phyloP scores from a whole-genome alignment of 2,888 invertebrate genomes.

The Laspeyria flexula region DNA sequence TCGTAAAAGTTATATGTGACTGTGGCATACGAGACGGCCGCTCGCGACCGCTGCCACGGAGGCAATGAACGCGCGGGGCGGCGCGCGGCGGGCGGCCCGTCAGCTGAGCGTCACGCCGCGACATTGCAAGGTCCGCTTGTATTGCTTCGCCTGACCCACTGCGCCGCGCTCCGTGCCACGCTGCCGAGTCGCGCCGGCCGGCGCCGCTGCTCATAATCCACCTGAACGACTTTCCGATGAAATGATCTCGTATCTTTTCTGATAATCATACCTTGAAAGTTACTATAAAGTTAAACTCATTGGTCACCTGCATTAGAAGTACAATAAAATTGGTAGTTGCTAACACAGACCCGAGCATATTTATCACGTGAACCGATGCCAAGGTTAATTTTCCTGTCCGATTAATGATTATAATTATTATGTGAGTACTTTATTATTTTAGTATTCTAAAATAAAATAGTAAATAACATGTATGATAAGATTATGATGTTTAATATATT shows the following conservation, averaged over 20 bases:
- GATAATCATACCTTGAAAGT: slow-evolving; percentile 17
- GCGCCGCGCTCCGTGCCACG: slow-evolving; percentile 58
- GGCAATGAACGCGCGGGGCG: slow-evolving; percentile 88
- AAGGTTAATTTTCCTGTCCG: neutral
- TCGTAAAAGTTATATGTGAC: slow-evolving; percentile 31
- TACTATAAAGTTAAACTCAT: neutral
- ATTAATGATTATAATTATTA: too few relatives aligned
- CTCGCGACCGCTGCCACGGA: slow-evolving; percentile 87
- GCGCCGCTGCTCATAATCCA: slow-evolving; percentile 31
- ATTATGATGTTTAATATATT: too few relatives aligned
- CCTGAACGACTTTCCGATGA: slow-evolving; percentile 17
- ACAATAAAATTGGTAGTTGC: too few relatives aligned
- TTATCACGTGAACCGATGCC: neutral
- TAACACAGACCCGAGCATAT: neutral
- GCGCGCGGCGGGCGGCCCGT: slow-evolving; percentile 72
- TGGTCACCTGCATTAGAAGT: neutral
- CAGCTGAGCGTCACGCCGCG: slow-evolving; percentile 87
- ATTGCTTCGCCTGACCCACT: slow-evolving; percentile 81
- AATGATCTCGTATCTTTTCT: slow-evolving; percentile 13
- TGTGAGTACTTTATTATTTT: neutral
- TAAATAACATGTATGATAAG: neutral
- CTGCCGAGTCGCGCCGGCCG: slow-evolving; percentile 41
- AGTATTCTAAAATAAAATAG: neutral
- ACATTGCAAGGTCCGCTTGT: slow-evolving; percentile 87
- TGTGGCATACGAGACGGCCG: slow-evolving; percentile 69